phyloP scores from a whole-genome alignment of 2,797 vertebrate genomes.

The Heterohyrax brucei region DNA sequence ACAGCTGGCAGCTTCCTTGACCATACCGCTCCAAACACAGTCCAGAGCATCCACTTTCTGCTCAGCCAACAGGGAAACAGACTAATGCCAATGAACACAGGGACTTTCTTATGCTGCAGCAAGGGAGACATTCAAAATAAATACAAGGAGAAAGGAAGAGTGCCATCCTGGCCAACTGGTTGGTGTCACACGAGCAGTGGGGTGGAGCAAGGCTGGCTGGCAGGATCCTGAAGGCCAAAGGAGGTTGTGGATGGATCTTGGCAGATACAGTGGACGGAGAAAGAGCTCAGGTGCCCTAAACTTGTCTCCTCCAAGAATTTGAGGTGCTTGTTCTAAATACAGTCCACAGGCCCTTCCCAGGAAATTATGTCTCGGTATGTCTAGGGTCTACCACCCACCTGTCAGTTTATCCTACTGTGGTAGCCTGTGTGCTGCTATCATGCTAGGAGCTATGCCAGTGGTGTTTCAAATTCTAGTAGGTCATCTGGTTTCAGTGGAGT shows the following conservation, averaged over 20 bases:
- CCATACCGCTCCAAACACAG: background rate
- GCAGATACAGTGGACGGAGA: too few species aligned
- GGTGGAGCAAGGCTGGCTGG: background rate
- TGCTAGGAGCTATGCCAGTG: background rate
- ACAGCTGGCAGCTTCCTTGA: background rate
- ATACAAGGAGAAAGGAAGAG: background rate
- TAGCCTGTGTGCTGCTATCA: background rate
- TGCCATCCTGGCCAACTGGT: background rate
- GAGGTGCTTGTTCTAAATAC: background rate
- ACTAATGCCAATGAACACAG: background rate
- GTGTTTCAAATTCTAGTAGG: background rate
- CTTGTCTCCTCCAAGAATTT: background rate
- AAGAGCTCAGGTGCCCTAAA: background rate
- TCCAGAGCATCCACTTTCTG: too few species aligned
- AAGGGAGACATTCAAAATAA: background rate
- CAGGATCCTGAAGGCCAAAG: too few species aligned
- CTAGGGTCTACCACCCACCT: background rate
- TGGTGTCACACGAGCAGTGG: background rate
- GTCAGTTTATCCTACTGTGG: background rate
- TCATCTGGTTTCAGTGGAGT: background rate
- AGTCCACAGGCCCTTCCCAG: background rate
- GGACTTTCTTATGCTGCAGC: background rate
- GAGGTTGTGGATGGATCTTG: accelerated
- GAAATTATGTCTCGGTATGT: background rate
- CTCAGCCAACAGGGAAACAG: background rate